Evolutionary conservation across 2,888 invertebrate species (phyloP).

Genomic region (Peribatodes rhomboidaria): DNA sequence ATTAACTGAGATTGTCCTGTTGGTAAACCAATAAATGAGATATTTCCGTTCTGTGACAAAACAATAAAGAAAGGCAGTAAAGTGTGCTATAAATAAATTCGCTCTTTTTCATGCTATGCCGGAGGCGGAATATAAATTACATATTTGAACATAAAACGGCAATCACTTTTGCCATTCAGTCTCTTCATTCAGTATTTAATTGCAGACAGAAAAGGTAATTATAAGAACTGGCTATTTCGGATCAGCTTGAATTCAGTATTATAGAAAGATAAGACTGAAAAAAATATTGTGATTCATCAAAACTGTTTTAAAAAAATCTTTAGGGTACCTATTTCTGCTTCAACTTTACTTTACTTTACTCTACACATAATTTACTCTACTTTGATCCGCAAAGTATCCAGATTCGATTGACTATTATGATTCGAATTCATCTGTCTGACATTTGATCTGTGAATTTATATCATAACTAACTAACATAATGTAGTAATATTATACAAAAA

Average conservation of each 20-base stretch:
- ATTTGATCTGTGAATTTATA: no score
- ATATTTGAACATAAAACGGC: slow-evolving; percentile 19
- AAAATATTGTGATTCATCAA: no score
- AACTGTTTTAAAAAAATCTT: no score
- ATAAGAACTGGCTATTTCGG: slow-evolving; percentile 2
- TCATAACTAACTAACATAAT: no score
- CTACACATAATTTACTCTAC: no score
- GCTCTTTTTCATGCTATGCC: slow-evolving; percentile 4
- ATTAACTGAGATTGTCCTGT: not conserved
- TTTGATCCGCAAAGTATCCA: no score
- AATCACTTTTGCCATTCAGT: slow-evolving; percentile 16
- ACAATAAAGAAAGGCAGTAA: slow-evolving; percentile 9
- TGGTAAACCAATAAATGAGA: not conserved
- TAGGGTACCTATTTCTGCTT: no score
- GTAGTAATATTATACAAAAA: no score
- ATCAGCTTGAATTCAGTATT: not conserved
- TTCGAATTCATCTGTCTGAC: no score
- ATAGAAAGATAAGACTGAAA: not conserved
- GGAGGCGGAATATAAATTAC: slow-evolving; percentile 26
- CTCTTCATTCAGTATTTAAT: slow-evolving; percentile 11
- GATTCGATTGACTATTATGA: no score
- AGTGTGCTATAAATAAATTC: slow-evolving; percentile 22
- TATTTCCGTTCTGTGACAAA: not conserved
- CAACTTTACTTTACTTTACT: no score
- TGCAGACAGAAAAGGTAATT: slow-evolving; percentile 6